phyloP scores from a whole-genome alignment of 2,113 vertebrate genomes.

The Cebus imitator region DNA sequence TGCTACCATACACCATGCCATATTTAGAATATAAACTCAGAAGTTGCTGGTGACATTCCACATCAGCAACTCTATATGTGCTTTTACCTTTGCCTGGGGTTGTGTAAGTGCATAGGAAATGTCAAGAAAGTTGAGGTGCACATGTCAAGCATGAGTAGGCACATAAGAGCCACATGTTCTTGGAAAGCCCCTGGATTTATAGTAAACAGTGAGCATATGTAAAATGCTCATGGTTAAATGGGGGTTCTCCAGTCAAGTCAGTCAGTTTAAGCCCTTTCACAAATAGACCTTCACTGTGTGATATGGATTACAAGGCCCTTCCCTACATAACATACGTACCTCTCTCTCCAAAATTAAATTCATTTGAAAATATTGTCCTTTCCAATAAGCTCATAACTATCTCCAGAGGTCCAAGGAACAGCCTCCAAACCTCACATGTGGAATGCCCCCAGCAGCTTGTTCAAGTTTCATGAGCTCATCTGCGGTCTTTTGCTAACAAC shows the following conservation, averaged over 20 bases:
- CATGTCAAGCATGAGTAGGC: neutral
- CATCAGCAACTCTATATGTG: neutral
- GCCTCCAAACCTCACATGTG: constrained; percentile 4
- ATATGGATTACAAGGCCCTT: neutral
- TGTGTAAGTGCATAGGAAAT: neutral
- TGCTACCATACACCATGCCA: neutral
- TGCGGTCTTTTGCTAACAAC: constrained; percentile 68
- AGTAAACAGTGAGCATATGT: neutral
- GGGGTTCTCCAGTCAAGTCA: neutral
- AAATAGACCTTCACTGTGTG: neutral
- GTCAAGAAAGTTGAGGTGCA: neutral
- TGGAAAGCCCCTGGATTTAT: neutral
- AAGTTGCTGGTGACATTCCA: neutral
- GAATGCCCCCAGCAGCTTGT: constrained; percentile 43
- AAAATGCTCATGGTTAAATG: neutral
- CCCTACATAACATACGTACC: neutral
- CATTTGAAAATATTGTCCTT: constrained; percentile 1
- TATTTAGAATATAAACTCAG: constrained; percentile 17
- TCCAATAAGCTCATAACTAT: neutral
- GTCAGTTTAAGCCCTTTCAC: neutral
- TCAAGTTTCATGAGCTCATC: constrained; percentile 28
- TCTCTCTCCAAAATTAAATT: neutral
- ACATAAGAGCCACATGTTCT: neutral
- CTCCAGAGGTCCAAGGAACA: neutral
- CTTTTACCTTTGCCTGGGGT: constrained; percentile 32